Conservation (phyloP, 2,113 vertebrate species). For the Sapajus apella region DNA sequence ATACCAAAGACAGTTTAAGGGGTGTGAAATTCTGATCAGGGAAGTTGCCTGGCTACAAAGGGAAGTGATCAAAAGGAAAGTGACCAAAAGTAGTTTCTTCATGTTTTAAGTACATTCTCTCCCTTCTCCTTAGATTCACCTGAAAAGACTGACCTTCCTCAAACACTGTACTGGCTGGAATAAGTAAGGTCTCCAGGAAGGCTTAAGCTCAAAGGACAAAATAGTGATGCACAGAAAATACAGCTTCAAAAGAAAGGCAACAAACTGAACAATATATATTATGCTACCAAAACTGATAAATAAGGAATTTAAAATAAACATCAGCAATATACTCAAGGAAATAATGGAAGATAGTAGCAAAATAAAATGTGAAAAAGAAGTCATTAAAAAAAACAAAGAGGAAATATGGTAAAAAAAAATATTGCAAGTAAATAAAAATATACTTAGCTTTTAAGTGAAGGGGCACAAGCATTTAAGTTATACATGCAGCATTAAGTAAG, state of each 20-base stretch:
- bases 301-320: neutral
- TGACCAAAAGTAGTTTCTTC: neutral
- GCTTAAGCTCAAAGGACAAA: neutral
- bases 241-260: neutral
- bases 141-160: neutral
- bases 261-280: neutral
- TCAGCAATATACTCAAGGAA: neutral
- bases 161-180: neutral
- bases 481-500: neutral
- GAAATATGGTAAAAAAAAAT: neutral
- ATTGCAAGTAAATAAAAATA: neutral
- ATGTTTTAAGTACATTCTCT: neutral
- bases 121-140: neutral
- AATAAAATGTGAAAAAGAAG: constrained; percentile 6
- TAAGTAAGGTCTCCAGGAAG: neutral
- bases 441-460: neutral
- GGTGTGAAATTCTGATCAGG: neutral
- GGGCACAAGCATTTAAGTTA: neutral
- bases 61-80: neutral
- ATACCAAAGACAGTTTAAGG: neutral
- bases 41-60: neutral
- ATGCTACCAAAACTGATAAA: neutral
- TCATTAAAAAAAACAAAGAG: neutral
- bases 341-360: neutral
- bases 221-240: neutral